These are phyloP conservation scores for Eolophus roseicapilla DNA, from an alignment of 2,113 vertebrate species.

Conservation along the genomic window DNA sequence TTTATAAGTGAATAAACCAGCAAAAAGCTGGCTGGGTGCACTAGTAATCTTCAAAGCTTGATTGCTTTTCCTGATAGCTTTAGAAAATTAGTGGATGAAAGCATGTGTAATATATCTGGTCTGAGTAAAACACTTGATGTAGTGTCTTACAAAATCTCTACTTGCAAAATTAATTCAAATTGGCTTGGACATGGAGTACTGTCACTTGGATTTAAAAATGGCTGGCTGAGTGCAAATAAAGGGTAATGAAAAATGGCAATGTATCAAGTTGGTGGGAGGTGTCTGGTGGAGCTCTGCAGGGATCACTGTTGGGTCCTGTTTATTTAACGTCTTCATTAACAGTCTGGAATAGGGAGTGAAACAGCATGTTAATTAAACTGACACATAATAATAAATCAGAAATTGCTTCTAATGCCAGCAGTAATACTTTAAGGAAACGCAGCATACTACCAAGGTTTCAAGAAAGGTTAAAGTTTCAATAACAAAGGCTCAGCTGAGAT, in stretches of 20 bases:
- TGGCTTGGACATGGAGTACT: constrained; percentile 63
- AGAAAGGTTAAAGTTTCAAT: background rate
- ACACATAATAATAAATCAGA: constrained; percentile 61
- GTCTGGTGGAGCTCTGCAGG: constrained; percentile 39
- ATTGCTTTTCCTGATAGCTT: constrained; percentile 73
- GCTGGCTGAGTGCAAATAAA: constrained; percentile 57
- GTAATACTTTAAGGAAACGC: background rate
- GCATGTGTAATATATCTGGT: constrained; percentile 69
- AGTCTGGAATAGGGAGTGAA: constrained; percentile 69
- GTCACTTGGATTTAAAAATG: constrained; percentile 58
- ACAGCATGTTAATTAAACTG: constrained; percentile 72
- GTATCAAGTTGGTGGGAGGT: constrained; percentile 31
- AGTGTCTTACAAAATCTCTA: constrained; percentile 60
- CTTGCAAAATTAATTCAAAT: constrained; percentile 71
- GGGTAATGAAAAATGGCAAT: constrained; percentile 41
- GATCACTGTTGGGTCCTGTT: constrained; percentile 61
- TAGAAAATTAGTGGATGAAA: constrained; percentile 71
- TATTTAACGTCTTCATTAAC: constrained; percentile 75
- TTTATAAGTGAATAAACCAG: constrained; percentile 50
- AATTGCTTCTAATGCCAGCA: constrained; percentile 53
- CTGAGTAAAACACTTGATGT: constrained; percentile 58
- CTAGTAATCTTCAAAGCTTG: constrained; percentile 68
- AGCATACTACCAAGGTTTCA: background rate
- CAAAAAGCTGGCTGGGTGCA: constrained; percentile 46
- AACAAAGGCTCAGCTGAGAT: background rate